Evolutionary conservation across 1,140 invertebrate species (phyloP).

Genomic region (Drusus annulatus): DNA sequence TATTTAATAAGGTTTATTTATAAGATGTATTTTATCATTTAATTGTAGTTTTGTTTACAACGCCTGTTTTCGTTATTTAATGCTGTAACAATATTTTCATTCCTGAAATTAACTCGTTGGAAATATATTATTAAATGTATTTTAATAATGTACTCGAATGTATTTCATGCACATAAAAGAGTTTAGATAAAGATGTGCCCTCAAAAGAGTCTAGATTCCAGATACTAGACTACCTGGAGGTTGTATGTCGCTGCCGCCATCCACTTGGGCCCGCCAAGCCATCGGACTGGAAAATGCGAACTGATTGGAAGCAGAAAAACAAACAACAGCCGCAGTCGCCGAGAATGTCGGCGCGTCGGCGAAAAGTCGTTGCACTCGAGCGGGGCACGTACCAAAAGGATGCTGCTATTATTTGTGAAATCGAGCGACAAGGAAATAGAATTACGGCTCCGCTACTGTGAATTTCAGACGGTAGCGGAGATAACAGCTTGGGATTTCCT

Average conservation of each 20-base stretch:
- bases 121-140: too few species aligned
- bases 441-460: background rate
- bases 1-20: too few species aligned
- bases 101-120: too few species aligned
- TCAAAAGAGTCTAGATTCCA: too few species aligned
- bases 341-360: slow-evolving; percentile 39
- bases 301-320: slow-evolving; percentile 55
- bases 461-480: background rate
- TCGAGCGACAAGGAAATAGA: slow-evolving; percentile 41
- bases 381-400: slow-evolving; percentile 29
- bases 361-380: slow-evolving; percentile 46
- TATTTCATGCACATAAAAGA: too few species aligned
- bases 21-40: too few species aligned
- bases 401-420: slow-evolving; percentile 45
- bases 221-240: too few species aligned
- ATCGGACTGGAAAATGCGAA: slow-evolving; percentile 51
- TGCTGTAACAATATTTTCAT: too few species aligned
- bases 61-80: too few species aligned
- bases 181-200: too few species aligned
- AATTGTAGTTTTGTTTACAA: too few species aligned
- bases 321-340: slow-evolving; percentile 47
- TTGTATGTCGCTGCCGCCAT: background rate
- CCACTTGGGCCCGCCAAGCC: background rate
- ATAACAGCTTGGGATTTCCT: slow-evolving; percentile 2
- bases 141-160: too few species aligned